Percentiles rank a stretch among this genome's conserved stretches.
Conservation (phyloP, 2,113 vertebrate species). For the Rattus rattus region DNA sequence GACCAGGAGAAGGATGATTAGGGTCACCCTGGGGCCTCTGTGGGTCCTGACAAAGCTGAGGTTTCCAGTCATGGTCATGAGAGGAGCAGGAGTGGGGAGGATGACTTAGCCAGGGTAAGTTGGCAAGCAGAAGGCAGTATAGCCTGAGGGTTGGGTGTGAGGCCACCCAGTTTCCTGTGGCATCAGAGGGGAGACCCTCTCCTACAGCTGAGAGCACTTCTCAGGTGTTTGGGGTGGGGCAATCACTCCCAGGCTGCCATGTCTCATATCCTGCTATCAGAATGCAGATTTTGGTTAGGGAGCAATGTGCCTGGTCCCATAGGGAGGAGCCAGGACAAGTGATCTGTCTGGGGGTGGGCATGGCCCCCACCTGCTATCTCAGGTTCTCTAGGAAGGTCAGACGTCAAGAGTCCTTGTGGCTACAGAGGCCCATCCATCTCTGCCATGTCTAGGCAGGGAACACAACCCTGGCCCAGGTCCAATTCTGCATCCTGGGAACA, state of each 20-base stretch:
- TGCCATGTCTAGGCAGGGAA: neutral
- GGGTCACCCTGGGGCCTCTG: neutral
- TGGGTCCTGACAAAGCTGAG: neutral
- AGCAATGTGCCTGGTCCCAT: neutral
- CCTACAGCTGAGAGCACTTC: neutral
- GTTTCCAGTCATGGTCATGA: neutral
- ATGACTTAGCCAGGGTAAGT: neutral
- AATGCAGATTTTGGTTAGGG: neutral
- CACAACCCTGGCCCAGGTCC: too few relatives aligned
- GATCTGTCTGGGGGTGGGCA: neutral
- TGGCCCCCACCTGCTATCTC: neutral
- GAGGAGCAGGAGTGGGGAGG: neutral
- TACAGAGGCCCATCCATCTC: neutral
- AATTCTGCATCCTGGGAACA: neutral
- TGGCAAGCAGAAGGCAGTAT: neutral
- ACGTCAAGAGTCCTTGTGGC: neutral
- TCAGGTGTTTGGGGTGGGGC: neutral
- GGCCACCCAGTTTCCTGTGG: neutral
- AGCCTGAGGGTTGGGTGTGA: neutral
- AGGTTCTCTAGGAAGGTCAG: neutral
- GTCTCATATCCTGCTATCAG: neutral
- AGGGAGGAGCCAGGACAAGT: neutral
- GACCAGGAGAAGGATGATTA: neutral
- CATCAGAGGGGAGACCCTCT: neutral
- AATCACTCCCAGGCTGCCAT: too few relatives aligned